These are phyloP conservation scores for Sebastes baramenuke DNA, from an alignment of 2,797 vertebrate genomes.

Conservation along the genomic window DNA sequence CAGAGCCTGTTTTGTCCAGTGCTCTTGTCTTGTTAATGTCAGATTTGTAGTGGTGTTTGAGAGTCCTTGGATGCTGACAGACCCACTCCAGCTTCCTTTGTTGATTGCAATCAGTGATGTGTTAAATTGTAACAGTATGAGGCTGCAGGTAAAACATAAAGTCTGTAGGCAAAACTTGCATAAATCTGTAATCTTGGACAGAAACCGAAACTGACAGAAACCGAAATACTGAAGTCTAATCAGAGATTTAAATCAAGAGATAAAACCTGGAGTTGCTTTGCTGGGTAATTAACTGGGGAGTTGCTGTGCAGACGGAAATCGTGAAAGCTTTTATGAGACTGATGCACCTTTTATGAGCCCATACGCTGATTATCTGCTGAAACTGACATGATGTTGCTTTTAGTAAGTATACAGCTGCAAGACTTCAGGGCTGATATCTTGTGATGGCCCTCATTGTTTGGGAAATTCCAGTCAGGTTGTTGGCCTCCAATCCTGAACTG, in stretches of 20 bases:
- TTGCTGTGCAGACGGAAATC: neutral
- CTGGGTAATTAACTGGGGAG: conserved; percentile 17
- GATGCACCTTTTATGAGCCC: conserved; percentile 1
- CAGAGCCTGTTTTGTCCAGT: neutral
- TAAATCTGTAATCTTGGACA: neutral
- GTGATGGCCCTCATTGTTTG: neutral
- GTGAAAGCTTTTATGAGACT: neutral
- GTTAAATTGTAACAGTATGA: neutral
- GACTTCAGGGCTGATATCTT: neutral
- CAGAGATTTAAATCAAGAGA: conserved; percentile 29
- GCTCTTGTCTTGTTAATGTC: conserved; percentile 21
- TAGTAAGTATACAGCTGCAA: neutral
- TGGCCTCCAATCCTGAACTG: neutral
- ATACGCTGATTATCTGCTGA: neutral
- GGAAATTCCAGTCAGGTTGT: neutral
- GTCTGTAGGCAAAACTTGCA: neutral
- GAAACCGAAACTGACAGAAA: neutral
- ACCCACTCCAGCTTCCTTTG: conserved; percentile 16
- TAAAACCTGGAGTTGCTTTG: neutral
- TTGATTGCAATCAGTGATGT: conserved; percentile 6
- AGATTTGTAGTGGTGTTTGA: conserved; percentile 8
- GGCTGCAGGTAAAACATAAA: neutral
- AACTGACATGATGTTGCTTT: neutral
- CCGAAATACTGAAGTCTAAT: conserved; percentile 3
- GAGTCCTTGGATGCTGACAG: neutral